Evolutionary conservation across 35 echinoderm and acorn worm species (phyloP).

Genomic region (Apostichopus californicus): DNA sequence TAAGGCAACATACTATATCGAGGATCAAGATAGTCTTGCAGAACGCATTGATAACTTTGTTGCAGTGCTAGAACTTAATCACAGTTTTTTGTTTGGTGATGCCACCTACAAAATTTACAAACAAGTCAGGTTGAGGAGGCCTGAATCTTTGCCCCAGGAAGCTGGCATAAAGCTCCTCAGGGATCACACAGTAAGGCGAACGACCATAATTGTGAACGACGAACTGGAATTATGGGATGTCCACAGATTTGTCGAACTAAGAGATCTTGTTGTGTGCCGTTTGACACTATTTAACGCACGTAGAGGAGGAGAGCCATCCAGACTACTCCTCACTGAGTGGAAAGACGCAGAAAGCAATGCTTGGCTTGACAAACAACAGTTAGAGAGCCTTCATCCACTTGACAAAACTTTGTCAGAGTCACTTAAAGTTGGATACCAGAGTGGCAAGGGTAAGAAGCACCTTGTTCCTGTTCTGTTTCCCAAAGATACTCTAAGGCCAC

Average conservation of each 20-base stretch:
- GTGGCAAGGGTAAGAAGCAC: conserved; percentile 58
- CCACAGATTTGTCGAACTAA: conserved; percentile 54
- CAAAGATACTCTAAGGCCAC: conserved; percentile 37
- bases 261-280: conserved; percentile 53
- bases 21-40: background rate
- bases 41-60: conserved; percentile 19
- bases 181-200: background rate
- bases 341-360: conserved; percentile 54
- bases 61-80: conserved; percentile 47
- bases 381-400: background rate
- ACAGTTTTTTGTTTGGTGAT: conserved; percentile 56
- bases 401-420: background rate
- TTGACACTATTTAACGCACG: conserved; percentile 74
- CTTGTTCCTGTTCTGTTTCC: conserved; percentile 61
- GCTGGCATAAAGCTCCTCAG: conserved; percentile 30
- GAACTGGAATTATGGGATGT: conserved; percentile 29
- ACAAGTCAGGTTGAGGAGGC: conserved; percentile 53
- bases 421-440: background rate
- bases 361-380: conserved; percentile 64
- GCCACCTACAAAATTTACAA: conserved; percentile 19
- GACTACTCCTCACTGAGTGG: conserved; percentile 62
- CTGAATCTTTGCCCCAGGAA: conserved; percentile 27
- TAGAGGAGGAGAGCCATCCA: conserved; percentile 64
- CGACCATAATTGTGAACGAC: background rate
- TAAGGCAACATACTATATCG: conserved; percentile 38